A percentile compares a stretch with the other conserved stretches of the same genome.
Evolutionary conservation across 2,797 vertebrate genomes (phyloP).

Genomic region (Hippocampus kuda): DNA sequence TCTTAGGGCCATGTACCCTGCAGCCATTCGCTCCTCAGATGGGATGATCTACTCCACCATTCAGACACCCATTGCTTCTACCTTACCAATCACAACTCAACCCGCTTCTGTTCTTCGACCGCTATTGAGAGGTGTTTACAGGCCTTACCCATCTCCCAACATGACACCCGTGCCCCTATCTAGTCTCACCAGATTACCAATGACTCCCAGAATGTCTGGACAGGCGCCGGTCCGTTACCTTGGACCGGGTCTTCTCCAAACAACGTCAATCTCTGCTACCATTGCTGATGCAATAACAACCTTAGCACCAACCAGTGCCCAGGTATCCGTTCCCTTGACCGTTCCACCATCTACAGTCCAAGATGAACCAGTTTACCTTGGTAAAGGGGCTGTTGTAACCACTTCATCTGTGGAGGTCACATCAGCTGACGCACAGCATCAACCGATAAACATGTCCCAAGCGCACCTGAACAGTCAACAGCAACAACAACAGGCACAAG

Average conservation of each 20-base stretch:
- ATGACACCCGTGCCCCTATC: conserved; percentile 82
- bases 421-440: conserved; percentile 55
- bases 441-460: conserved; percentile 70
- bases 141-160: conserved; percentile 73
- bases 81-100: conserved; percentile 96
- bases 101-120: conserved; percentile 84
- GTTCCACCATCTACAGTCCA: conserved; percentile 46
- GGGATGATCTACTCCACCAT: conserved; percentile 99
- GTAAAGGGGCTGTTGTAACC: conserved; percentile 70
- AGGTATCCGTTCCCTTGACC: conserved; percentile 30
- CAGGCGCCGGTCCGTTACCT: conserved; percentile 75
- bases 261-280: conserved; percentile 41
- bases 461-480: conserved; percentile 57
- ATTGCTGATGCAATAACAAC: conserved; percentile 34
- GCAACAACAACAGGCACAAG: conserved; percentile 35
- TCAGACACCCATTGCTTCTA: conserved; percentile 95
- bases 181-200: conserved; percentile 79
- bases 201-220: conserved; percentile 73
- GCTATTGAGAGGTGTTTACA: conserved; percentile 79
- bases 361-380: conserved; percentile 85
- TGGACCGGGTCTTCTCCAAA: conserved; percentile 64
- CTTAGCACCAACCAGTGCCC: conserved; percentile 33
- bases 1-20: conserved; percentile 84
- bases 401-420: conserved; percentile 36
- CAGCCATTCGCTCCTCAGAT: conserved; percentile 84